Base-by-base conservation (phyloP, 2,797 vertebrate genomes). In the Pipistrellus nathusii region DNA sequence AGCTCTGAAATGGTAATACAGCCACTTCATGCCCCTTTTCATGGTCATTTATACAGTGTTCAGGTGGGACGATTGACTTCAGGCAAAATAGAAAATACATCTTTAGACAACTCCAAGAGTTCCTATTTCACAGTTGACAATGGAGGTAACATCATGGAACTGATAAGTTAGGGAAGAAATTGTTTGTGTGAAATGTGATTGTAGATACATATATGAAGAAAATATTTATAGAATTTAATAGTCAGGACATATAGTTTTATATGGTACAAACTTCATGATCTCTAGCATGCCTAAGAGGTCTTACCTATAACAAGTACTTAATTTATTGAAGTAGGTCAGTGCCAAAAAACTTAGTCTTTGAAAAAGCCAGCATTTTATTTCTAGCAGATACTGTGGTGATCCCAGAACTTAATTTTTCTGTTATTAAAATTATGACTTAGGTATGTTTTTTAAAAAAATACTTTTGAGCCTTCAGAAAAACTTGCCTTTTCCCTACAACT, bases 171-270 rank as follows among this genome's bases (percentile, higher is more conserved):
- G 23, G 62, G 46, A 83, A 69, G 7, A 69, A 64, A 57, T 48
- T 80, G 9, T 73, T 44, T 69, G 1, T 23, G 6, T 77, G n/a
- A 82, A 82, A 32, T 91, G 35, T 83, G 6, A 55, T 71, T 84
- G 32, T 85, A 90, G 88, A 69, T 57, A 83, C 59, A 30, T 62
- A 30, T 38, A 75, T 80, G 72, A 88, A 48, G 57, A 72, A 68
- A 68, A 55, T 93, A 76, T 88, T 55, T 82, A 17, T 77, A 38
- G 25, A 23, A 53, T 82, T 75, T 95, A 88, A 44, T 96, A 71
- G 6, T 38, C 75, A 64, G 8, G 55, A 48, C 55, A 57, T 76
- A 27, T 4, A 72, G 21, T 88, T 93, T 89, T 83, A 68, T 17
- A 53, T 88, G 30, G 3, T 41, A 85, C 32, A 94, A 73, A 78